phyloP scores from a whole-genome alignment of 1,140 invertebrate genomes.

The Drosophila equinoxialis region DNA sequence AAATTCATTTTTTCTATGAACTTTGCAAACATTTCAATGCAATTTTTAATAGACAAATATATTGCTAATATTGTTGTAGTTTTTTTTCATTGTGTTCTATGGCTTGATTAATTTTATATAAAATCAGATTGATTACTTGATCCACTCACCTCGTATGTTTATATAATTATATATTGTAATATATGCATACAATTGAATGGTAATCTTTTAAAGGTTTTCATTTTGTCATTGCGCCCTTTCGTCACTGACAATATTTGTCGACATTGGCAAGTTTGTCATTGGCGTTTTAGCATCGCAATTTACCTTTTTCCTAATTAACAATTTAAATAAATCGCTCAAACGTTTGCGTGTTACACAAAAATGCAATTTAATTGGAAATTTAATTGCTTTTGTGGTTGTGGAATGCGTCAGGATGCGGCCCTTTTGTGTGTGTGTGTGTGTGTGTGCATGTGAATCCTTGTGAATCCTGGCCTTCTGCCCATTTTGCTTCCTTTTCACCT shows the following conservation, averaged over 20 bases:
- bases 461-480: neutral
- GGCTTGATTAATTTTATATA: neutral
- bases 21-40: no score
- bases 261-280: slow-evolving; percentile 44
- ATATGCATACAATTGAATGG: neutral
- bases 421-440: neutral
- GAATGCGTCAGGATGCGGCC: slow-evolving; percentile 51
- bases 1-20: no score
- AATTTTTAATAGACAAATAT: no score
- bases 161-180: slow-evolving; percentile 8
- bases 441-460: slow-evolving; percentile 17
- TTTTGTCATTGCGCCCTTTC: neutral
- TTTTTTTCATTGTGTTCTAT: no score
- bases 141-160: neutral
- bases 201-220: neutral
- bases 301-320: slow-evolving; percentile 80
- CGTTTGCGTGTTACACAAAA: slow-evolving; percentile 69
- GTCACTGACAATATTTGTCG: neutral
- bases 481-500: neutral
- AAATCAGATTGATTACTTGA: neutral
- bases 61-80: no score
- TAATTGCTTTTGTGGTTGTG: slow-evolving; percentile 81
- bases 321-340: slow-evolving; percentile 78
- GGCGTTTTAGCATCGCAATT: slow-evolving; percentile 58
- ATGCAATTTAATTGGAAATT: slow-evolving; percentile 82